These are phyloP conservation scores for Psettodes erumei DNA, from an alignment of 2,113 vertebrate genomes.

Conservation along the genomic window DNA sequence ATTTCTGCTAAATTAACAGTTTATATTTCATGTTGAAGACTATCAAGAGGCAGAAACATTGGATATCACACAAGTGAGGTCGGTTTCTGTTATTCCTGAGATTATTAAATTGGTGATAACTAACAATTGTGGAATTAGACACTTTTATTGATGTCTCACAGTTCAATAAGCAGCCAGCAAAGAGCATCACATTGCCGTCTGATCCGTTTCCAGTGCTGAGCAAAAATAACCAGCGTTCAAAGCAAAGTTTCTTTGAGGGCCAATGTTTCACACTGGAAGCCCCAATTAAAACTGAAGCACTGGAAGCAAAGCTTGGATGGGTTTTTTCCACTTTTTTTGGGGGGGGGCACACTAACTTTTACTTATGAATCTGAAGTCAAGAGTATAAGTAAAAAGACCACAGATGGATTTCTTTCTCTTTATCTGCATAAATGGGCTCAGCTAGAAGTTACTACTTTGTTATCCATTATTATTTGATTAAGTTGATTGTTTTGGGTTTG, in stretches of 20 bases:
- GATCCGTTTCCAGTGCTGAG: conserved; percentile 56
- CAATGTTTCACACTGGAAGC: conserved; percentile 56
- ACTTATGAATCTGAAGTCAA: conserved; percentile 4
- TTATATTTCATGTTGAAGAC: neutral
- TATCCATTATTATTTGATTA: neutral
- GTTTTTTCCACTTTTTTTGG: conserved; percentile 38
- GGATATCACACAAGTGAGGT: neutral
- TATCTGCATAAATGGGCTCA: conserved; percentile 15
- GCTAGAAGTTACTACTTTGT: neutral
- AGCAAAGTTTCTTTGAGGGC: conserved; percentile 57
- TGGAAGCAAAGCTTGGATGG: conserved; percentile 53
- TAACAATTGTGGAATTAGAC: conserved; percentile 15
- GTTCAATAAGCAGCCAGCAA: conserved; percentile 49
- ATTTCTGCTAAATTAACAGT: neutral
- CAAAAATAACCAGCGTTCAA: conserved; percentile 69
- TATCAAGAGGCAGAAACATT: neutral
- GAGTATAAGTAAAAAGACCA: conserved; percentile 12
- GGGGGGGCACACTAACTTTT: no score
- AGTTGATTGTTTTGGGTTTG: neutral
- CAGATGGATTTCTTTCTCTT: neutral
- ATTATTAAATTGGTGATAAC: conserved; percentile 49
- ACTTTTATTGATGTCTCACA: conserved; percentile 27
- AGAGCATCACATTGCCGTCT: conserved; percentile 47
- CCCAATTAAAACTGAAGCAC: conserved; percentile 72
- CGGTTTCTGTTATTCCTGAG: neutral